A percentile compares a stretch with the other conserved stretches of the same genome.
These are phyloP conservation scores for Lysandra coridon DNA, from an alignment of 2,888 invertebrate species.

Conservation along the genomic window DNA sequence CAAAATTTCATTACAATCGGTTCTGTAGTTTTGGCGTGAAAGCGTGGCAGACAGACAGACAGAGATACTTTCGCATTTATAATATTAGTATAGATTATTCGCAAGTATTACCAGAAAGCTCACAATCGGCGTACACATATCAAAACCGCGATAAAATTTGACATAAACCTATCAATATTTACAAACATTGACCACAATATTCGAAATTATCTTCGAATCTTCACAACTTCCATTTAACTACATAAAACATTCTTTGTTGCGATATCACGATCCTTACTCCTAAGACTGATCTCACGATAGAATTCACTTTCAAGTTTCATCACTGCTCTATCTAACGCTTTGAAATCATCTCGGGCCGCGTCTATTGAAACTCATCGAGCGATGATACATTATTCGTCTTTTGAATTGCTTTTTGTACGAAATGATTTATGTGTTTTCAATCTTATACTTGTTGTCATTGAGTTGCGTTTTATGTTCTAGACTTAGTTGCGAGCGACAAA, in stretches of 20 bases:
- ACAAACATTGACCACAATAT: conserved; percentile 59
- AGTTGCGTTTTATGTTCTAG: neutral
- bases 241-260: conserved; percentile 28
- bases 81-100: neutral
- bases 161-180: conserved; percentile 47
- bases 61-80: no score
- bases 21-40: no score
- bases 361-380: conserved; percentile 53
- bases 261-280: conserved; percentile 34
- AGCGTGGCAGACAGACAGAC: no score
- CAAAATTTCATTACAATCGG: no score
- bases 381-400: conserved; percentile 53
- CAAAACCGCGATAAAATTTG: conserved; percentile 31
- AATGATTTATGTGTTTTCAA: conserved; percentile 7
- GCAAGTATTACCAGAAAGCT: neutral
- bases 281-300: conserved; percentile 54
- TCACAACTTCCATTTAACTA: conserved; percentile 27
- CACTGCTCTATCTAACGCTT: conserved; percentile 58
- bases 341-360: conserved; percentile 50
- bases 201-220: conserved; percentile 38
- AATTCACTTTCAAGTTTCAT: conserved; percentile 54
- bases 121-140: conserved; percentile 13
- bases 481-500: neutral
- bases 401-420: conserved; percentile 34
- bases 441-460: conserved; percentile 1